Evolutionary conservation across 1,140 invertebrate genomes (phyloP), one percentile per base, ranked within the genome.

Genomic region (Phymorhynchus buccinoides): DNA sequence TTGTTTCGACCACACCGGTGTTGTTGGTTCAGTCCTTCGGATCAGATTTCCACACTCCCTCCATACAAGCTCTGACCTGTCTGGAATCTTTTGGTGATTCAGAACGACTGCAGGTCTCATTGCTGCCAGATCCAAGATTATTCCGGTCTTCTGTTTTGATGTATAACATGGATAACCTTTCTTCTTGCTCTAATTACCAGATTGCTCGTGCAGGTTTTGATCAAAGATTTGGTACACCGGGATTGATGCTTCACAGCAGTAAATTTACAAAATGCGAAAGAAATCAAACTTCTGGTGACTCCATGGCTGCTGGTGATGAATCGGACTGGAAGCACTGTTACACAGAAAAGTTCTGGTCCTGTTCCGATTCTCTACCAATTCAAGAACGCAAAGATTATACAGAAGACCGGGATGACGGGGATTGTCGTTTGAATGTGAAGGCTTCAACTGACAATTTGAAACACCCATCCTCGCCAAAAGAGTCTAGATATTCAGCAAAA

Each of bases 31-130:
- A 75, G 35, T 75, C 73, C 73, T 75, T 41, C 2, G 1, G 56
- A 16, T 37, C 35, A 14, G 73, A 75, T 39, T 75, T 0, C 35
- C 35, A 75, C 73, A 75, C 73, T 1, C 73, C 73, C 6, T 1
- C 35, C 73, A 75, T 75, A 2, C 37, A 75, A 7, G 73, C 73
- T 27, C 18, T 75, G 73, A 75, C 73, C 3, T 75, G 73, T 41
- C 37, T 75, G 73, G 73, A 75, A 37, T 75, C 73, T 14, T 75
- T 75, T 39, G 41, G 35, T 6, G 73, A 75, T 16, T 75, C 73
- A 27, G 73, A 18, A 37, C 14, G 37, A 41, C 35, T 41, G 37
- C 14, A 75, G 1, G 1, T 37, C 3, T 41, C 73, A 18, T 39
- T 41, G 35, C 32, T 27, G 6, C 37, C 37, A 7, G 73, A 75